Base-by-base conservation (phyloP, 2,113 vertebrate species). In the Lontra canadensis region DNA sequence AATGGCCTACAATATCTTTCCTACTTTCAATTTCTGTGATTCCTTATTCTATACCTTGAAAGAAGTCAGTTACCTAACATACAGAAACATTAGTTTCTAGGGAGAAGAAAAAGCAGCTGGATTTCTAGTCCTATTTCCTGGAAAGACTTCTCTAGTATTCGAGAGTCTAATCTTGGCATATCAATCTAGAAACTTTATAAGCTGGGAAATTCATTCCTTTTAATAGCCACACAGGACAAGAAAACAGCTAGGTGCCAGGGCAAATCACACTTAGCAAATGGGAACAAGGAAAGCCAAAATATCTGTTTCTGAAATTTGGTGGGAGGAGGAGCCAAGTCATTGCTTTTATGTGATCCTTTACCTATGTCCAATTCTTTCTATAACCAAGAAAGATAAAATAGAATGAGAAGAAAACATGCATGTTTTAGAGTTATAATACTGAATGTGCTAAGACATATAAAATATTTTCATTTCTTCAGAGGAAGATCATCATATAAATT, bases 51-150 rank as follows among this genome's bases (percentile, higher is more conserved):
- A 13, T 21, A 57, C 2, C 49, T 93, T 84, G 76, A 94, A 86
- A 96, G 49, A 71, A 59, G n/a, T 23, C 34, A 63, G 71, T 21
- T 84, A 57, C 74, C 63, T 47, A 78, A 67, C 69, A 73, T 8
- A 80, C 26, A 88, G 79, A 95, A 71, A 79, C 18, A 69, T 6
- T 49, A 44, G 65, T 90, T 94, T 95, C 76, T 18, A 85, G n/a
- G 63, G 25, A 89, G 59, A 92, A 96, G 42, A 67, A 94, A 97
- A 67, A 81, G 42, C 82, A 92, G 57, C 63, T 88, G 31, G 20
- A 84, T 91, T 87, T 95, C 93, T 84, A 76, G 42, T 78, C 55
- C 67, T n/a, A 39, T 88, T 95, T 65, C 81, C 90, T 96, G 61
- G 82, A 82, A 96, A 82, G 86, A 18, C 12, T 84, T 84, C 39